Evolutionary conservation across 2,797 vertebrate species (phyloP), one percentile per base, ranked within the genome.

Genomic region (Sebastes elongatus): DNA sequence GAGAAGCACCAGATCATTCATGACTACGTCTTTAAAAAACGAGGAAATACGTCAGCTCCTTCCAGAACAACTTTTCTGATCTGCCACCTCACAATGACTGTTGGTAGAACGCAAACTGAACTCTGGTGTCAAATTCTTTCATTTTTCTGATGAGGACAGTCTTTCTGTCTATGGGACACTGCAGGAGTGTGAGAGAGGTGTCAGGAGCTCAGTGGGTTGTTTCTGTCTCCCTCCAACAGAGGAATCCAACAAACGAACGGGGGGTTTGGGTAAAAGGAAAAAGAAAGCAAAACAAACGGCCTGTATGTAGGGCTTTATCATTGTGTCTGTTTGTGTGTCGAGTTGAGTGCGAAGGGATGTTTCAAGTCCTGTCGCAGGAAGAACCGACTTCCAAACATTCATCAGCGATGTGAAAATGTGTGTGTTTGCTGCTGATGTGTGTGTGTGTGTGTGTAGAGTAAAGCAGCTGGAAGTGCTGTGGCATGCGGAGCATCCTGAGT

Each of bases 341-440:
- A 53, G 73, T 59, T 76, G 76, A 87, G 84, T 83, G 84, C 10
- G 27, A 78, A 72, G 79, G 78, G 79, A 86, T 87, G 90, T 90
- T 89, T 86, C 62, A 82, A 70, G 87, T 92, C 87, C 86, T 90
- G 88, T 80, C 4, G 22, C 89, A 92, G 91, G 90, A 93, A 93
- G 85, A 86, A 52, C 63, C 4, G 3, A 57, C 81, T 74, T 86
- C 83, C 77, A 94, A 92, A 90, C 90, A 84, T 88, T 88, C 90
- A 92, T 92, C 90, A 88, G 82, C 4, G 62, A 80, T 68, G 72
- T 77, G 71, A 82, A 86, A 53, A 22, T 28, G 53, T 10, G 61
- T 55, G 42, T 30, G 53, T 70, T n/a, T 69, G 11, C 32, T 70
- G 68, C 53, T 3, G 66, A 61, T 61, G 35, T 60, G 30, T 67